Evolutionary conservation across 2,888 invertebrate genomes (phyloP).

Genomic region (Clepsis dumicolana): DNA sequence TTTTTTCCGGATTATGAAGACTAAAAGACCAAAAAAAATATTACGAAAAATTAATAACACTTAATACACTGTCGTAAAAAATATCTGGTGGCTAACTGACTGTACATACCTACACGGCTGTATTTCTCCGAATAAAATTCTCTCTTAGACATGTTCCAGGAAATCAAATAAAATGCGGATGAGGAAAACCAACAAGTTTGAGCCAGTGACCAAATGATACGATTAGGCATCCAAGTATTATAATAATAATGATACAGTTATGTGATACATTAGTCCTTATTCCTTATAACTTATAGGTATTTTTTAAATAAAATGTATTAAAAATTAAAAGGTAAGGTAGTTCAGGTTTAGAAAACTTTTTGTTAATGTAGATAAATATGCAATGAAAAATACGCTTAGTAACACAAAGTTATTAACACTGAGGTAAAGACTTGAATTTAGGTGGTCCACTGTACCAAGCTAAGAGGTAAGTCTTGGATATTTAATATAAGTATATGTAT

Average conservation of each 20-base stretch:
- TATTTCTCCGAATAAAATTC: slow-evolving; percentile 35
- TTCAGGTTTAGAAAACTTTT: no score
- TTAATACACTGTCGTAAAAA: neutral
- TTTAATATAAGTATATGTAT: no score
- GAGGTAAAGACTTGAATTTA: no score
- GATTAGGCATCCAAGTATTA: slow-evolving; percentile 37
- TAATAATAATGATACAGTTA: slow-evolving; percentile 32
- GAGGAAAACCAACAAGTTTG: slow-evolving; percentile 42
- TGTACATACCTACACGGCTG: slow-evolving; percentile 24
- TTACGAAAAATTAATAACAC: neutral
- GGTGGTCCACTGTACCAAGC: no score
- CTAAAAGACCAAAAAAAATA: no score
- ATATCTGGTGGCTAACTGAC: slow-evolving; percentile 32
- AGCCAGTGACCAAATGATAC: slow-evolving; percentile 43
- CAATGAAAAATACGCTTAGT: no score
- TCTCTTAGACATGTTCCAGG: slow-evolving; percentile 28
- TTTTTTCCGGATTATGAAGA: no score
- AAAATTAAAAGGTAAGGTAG: neutral
- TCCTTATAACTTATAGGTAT: neutral
- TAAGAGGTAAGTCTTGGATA: no score
- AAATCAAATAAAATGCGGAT: slow-evolving; percentile 41
- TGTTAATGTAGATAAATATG: no score
- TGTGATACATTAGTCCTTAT: neutral
- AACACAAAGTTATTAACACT: no score
- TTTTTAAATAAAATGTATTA: neutral